Base-by-base conservation (phyloP, 2,797 vertebrate genomes). In the Neomorphus geoffroyi region DNA sequence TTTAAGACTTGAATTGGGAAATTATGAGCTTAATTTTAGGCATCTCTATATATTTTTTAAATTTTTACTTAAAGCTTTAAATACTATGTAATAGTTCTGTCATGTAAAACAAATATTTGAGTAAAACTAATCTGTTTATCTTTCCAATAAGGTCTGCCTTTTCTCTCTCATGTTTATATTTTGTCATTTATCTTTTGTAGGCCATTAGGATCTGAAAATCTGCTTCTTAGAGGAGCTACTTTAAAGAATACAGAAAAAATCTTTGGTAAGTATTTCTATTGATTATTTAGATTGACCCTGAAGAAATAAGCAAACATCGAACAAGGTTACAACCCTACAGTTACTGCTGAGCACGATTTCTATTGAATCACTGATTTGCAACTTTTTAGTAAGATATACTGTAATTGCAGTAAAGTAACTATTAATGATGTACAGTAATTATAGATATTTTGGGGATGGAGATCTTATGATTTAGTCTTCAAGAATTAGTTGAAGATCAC, bases 191-290 rank as follows among this genome's bases (percentile, higher is more conserved):
- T 61, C 35, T 93, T 81, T 97, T 97, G 16, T 95, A 99, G 99
- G 97, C 98, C 99, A 0, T 96, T 99, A 82, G 99, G 99, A 93
- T 99, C 99, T 1, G 99, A 99, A 97, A 99, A 99, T 97, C 86
- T 99, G 96, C 98, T 99, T 92, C 99, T 99, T 33, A 97, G 99
- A 96, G 99, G 99, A 96, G 99, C 99, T 85, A 99, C 99, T 2
- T 98, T 99, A 74, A 99, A 99, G 96, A 99, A 99, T 97, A 99
- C 99, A 0, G 98, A 99, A 95, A 98, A 98, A 94, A 98, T 99
- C 56, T 99, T 99, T 8, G 99, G 99, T 99, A 98, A 98, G 35
- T 95, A 88, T 90, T 95, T 87, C 61, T 74, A 19, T 75, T 67
- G 35, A 66, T 66, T 61, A 10, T 39, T 92, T 65, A 48, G 77